A percentile compares a stretch with the other conserved stretches of the same genome.
Evolutionary conservation across 2,113 vertebrate species (phyloP).

Genomic region (Aix galericulata): DNA sequence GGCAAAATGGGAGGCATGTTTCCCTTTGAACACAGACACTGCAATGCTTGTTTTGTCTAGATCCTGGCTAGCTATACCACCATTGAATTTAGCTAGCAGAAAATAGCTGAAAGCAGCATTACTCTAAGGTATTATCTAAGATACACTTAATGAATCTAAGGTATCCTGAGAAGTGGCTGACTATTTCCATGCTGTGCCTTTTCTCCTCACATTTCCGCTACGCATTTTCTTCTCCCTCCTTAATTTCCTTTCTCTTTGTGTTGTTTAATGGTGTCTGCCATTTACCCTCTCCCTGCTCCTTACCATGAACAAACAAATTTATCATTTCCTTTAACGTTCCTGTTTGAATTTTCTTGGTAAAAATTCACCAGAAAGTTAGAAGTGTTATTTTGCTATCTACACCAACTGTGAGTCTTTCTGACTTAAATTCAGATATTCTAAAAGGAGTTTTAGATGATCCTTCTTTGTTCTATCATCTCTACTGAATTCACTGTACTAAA

Average conservation of each 20-base stretch:
- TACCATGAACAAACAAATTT: background rate
- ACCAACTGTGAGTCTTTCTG: constrained; percentile 7
- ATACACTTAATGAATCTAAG: background rate
- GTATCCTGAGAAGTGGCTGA: background rate
- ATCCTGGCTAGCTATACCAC: background rate
- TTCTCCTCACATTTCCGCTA: background rate
- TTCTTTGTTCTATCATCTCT: constrained; percentile 37
- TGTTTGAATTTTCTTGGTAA: background rate
- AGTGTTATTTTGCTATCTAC: constrained; percentile 31
- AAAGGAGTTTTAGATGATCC: constrained; percentile 35
- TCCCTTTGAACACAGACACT: background rate
- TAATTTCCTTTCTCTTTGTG: constrained; percentile 4
- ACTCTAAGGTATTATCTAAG: background rate
- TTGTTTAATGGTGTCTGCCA: background rate
- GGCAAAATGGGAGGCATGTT: rapidly evolving
- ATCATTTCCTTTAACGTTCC: constrained; percentile 6
- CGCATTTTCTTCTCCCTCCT: background rate
- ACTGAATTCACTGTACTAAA: background rate
- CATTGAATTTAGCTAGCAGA: background rate
- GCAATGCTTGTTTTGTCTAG: background rate
- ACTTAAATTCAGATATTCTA: constrained; percentile 20
- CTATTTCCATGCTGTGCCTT: background rate
- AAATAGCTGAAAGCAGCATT: background rate
- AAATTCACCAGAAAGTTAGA: constrained; percentile 12
- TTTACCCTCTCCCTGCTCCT: background rate